Base-by-base conservation (phyloP, 2,888 invertebrate genomes). In the Eudasyphora cyanicolor region DNA sequence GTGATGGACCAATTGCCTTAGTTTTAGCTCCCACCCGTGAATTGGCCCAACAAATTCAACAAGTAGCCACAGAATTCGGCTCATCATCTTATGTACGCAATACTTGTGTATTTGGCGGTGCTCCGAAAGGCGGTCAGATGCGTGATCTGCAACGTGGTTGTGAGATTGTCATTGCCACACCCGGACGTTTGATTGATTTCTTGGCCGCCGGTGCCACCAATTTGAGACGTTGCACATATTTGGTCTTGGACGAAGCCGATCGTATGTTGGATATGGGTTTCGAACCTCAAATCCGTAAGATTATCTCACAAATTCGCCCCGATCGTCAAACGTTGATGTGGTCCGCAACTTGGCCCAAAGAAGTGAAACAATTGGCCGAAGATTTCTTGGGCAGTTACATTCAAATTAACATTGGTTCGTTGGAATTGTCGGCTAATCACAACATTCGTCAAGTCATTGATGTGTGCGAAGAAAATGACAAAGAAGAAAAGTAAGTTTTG, bases 281-380 rank as follows among this genome's bases (percentile, higher is more conserved):
- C 92, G 98, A 98, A 91, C 98, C 98, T 8, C 98, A 98, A 92
- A 98, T 98, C 85, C 94, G 98, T 79, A 98, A 98, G 92, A 98
- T 98, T 89, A 95, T 98, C 86, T 97, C 97, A 90, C 98, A 98
- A 92, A 97, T 98, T 88, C 94, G 98, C 87, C 98, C 98, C 62
- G 98, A 98, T 91, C 94, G 99, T 89, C 99, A 99, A 92, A 98
- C 98, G 6, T 94, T 99, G 75, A 99, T 99, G 99, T 99, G 98
- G 98, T 98, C 98, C 85, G 99, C 99, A 0, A 99, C 99, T 24
- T 99, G 99, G 99, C 99, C 99, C 0, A 98, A 98, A 90, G 99
- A 99, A 93, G 98, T 99, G 0, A 95, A 96, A 87, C 95, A 96
- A 87, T 93, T 99, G 86, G 99, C 99, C 35, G 96, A 97, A 89